Conservation (phyloP, 2,888 invertebrate species). For the Scaptomyza caliginosa region DNA sequence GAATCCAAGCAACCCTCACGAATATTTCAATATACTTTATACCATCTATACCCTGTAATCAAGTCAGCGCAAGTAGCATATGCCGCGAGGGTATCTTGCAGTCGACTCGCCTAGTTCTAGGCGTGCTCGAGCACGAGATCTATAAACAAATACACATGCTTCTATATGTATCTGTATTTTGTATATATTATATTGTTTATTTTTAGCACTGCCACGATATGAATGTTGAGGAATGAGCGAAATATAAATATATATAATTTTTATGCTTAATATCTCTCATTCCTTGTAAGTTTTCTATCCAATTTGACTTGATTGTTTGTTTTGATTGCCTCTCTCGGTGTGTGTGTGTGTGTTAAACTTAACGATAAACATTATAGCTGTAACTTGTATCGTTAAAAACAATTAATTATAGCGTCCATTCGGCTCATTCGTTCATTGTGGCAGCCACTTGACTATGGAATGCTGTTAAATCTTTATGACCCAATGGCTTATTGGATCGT, state of each 20-base stretch:
- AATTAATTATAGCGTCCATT: constrained; percentile 56
- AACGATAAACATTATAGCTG: constrained; percentile 52
- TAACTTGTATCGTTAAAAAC: constrained; percentile 57
- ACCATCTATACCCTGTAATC: constrained; percentile 31
- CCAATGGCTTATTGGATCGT: constrained; percentile 24
- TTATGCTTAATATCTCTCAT: constrained; percentile 40
- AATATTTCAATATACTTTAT: constrained; percentile 38
- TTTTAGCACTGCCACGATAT: constrained; percentile 44
- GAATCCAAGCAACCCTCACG: constrained; percentile 45
- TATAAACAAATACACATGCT: constrained; percentile 3
- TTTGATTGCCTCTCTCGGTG: constrained; percentile 34
- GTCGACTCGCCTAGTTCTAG: background rate
- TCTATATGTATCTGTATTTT: constrained; percentile 21
- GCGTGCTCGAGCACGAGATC: background rate
- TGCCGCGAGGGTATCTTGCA: background rate
- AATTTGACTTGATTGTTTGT: constrained; percentile 41
- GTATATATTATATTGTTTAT: constrained; percentile 30
- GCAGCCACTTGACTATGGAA: constrained; percentile 52
- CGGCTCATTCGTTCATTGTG: constrained; percentile 19
- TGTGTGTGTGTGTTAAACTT: constrained; percentile 16
- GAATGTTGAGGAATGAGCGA: constrained; percentile 21
- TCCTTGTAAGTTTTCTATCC: constrained; percentile 11
- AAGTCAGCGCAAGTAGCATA: too few relatives aligned
- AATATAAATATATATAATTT: constrained; percentile 50
- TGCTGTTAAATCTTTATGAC: constrained; percentile 57